Percentiles rank a stretch among this genome's conserved stretches.
phyloP scores from a whole-genome alignment of 2,113 vertebrate genomes.

The Phaethon lepturus region DNA sequence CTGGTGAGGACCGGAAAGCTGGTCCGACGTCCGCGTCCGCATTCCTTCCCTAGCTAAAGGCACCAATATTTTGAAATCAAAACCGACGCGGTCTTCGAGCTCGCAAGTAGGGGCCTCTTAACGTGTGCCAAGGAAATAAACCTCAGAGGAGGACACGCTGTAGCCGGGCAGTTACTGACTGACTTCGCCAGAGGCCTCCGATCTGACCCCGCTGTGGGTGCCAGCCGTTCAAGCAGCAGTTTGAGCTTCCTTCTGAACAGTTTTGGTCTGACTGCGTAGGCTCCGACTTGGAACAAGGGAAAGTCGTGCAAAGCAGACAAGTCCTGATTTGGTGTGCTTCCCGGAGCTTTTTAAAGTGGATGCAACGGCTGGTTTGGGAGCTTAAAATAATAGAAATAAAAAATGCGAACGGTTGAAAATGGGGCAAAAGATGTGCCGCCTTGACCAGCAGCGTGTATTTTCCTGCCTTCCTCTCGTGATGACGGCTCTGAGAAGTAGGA shows the following conservation, averaged over 20 bases:
- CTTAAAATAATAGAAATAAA: background rate
- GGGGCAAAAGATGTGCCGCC: background rate
- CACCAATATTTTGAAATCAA: background rate
- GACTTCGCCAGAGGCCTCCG: background rate
- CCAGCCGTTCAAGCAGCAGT: background rate
- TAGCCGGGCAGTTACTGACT: background rate
- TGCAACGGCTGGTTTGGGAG: background rate
- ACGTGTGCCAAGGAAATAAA: background rate
- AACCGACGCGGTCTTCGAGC: background rate
- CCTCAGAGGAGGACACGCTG: background rate
- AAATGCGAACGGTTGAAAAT: background rate
- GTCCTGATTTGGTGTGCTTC: background rate
- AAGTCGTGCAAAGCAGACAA: background rate
- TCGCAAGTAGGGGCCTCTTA: background rate
- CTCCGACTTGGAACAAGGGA: background rate
- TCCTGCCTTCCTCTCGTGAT: background rate
- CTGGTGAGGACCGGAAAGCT: background rate
- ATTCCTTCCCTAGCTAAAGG: background rate
- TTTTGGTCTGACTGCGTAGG: background rate
- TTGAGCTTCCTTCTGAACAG: background rate
- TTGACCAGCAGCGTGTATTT: background rate
- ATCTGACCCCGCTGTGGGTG: accelerated
- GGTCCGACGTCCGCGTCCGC: background rate
- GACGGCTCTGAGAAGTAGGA: background rate
- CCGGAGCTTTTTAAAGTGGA: background rate